phyloP scores from a whole-genome alignment of 2,113 vertebrate genomes.

The Lasiurus cinereus region DNA sequence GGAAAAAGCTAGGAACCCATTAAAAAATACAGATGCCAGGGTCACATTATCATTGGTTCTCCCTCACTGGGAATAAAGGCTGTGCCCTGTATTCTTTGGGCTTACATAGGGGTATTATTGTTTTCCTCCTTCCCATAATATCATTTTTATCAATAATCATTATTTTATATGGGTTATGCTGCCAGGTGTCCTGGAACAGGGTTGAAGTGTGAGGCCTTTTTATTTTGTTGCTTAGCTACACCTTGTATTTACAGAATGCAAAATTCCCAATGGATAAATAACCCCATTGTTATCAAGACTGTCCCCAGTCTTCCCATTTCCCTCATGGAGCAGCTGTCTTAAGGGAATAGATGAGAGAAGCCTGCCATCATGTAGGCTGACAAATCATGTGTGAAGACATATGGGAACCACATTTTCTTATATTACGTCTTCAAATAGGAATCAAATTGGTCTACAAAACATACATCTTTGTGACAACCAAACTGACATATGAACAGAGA shows the following conservation, averaged over 20 bases:
- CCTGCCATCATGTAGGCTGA: conserved; percentile 68
- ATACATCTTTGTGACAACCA: conserved; percentile 81
- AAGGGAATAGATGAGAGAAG: conserved; percentile 68
- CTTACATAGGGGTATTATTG: neutral
- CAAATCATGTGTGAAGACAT: conserved; percentile 72
- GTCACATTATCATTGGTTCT: neutral
- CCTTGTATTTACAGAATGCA: neutral
- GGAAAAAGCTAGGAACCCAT: neutral
- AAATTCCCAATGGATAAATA: conserved; percentile 61
- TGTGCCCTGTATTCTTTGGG: neutral
- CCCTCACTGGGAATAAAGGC: neutral
- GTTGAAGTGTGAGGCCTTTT: conserved; percentile 19
- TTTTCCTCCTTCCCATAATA: neutral
- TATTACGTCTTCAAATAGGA: conserved; percentile 73
- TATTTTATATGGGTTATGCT: neutral
- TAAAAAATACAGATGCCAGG: neutral
- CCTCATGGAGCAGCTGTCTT: conserved; percentile 42
- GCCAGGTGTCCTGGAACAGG: neutral
- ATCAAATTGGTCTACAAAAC: conserved; percentile 78
- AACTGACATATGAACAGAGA: conserved; percentile 81
- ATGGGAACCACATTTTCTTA: conserved; percentile 76
- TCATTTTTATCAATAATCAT: conserved; percentile 21
- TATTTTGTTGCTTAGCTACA: conserved; percentile 51
- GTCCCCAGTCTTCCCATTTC: neutral
- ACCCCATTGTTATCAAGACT: neutral